Evolutionary conservation across 2,888 invertebrate species (phyloP).

Genomic region (Caenorhabditis sp.): DNA sequence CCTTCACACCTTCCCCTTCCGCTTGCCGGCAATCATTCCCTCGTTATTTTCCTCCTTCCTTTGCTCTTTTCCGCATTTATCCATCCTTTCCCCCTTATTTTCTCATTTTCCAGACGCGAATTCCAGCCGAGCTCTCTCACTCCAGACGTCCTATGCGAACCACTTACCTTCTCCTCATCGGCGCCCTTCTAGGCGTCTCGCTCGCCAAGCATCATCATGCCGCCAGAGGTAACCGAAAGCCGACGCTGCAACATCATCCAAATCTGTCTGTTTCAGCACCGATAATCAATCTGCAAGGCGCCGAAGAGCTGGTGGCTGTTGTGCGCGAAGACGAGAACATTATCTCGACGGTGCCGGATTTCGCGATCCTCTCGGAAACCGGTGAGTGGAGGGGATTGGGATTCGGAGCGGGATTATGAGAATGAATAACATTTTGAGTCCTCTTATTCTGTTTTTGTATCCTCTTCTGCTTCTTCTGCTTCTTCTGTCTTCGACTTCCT

Average conservation of each 20-base stretch:
- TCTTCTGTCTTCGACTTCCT: too few relatives aligned
- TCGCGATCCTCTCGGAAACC: conserved; percentile 78
- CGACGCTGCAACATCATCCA: not conserved
- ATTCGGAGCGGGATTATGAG: not conserved
- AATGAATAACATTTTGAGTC: too few relatives aligned
- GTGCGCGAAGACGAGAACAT: conserved; percentile 80
- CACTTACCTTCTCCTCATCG: conserved; percentile 29
- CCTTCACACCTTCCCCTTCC: not conserved
- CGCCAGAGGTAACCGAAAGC: conserved; percentile 29
- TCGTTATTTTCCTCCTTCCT: conserved; percentile 7
- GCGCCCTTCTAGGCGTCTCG: conserved; percentile 43
- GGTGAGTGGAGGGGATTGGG: conserved; percentile 64
- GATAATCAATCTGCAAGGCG: conserved; percentile 80
- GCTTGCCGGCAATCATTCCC: not conserved
- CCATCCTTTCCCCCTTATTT: not conserved
- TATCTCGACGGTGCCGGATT: conserved; percentile 78
- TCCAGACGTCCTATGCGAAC: conserved; percentile 53
- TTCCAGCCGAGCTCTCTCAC: conserved; percentile 56
- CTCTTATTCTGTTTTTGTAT: not conserved
- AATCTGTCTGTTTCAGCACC: conserved; percentile 72
- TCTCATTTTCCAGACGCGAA: conserved; percentile 34
- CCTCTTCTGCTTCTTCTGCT: not conserved
- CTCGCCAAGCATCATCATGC: conserved; percentile 60
- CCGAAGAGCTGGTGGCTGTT: conserved; percentile 77
- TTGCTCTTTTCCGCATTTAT: not conserved